These are phyloP conservation scores for Dendrocincla tyrannina DNA, from an alignment of 2,797 vertebrate genomes.

Conservation along the genomic window DNA sequence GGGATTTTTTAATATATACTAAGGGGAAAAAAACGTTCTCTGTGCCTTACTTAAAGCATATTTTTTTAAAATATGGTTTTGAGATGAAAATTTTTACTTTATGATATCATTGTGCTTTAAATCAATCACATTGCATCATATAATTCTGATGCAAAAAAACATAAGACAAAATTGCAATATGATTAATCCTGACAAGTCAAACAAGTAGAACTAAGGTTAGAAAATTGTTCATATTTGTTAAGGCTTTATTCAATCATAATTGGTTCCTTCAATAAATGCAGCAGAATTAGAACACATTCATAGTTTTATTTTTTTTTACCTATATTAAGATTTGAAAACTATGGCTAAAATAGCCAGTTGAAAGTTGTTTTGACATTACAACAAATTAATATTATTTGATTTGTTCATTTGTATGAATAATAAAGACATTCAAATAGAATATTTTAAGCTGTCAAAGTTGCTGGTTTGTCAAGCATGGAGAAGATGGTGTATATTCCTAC, in stretches of 20 bases:
- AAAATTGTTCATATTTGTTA: not conserved
- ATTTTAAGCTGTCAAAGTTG: not conserved
- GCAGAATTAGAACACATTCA: not conserved
- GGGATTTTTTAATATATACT: not conserved
- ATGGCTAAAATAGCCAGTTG: not conserved
- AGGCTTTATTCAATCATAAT: not conserved
- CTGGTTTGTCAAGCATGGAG: not conserved
- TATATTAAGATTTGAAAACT: not conserved
- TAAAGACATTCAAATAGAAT: not conserved
- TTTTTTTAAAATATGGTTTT: not conserved
- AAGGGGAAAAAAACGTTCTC: not conserved
- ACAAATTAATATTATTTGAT: not conserved
- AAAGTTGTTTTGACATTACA: not conserved
- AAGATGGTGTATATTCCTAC: not conserved
- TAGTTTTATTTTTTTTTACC: not conserved
- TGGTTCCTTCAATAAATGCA: not conserved
- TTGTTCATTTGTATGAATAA: not conserved
- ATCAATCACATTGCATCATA: not conserved
- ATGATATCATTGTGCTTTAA: not conserved
- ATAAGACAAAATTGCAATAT: not conserved
- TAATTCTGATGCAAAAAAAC: not conserved
- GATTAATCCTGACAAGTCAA: not conserved
- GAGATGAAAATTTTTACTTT: not conserved
- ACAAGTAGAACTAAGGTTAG: not conserved
- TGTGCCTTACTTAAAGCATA: not conserved